These are phyloP conservation scores for Sinosuthora webbiana DNA, from an alignment of 2,113 vertebrate species.

Conservation along the genomic window DNA sequence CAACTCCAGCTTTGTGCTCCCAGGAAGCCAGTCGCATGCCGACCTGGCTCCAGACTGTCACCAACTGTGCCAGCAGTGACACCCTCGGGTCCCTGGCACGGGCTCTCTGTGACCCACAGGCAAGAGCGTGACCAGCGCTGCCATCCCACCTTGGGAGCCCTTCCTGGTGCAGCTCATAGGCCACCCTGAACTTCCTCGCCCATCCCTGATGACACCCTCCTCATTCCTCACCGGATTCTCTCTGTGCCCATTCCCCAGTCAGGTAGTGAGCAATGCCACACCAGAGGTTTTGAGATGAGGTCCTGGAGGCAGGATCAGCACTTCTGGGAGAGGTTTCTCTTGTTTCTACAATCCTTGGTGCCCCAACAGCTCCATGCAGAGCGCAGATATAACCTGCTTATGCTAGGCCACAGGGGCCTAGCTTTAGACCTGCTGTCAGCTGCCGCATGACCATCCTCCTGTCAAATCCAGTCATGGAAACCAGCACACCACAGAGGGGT, in stretches of 20 bases:
- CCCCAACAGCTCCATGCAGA: neutral
- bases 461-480: neutral
- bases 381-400: fast-evolving
- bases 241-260: neutral
- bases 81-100: fast-evolving
- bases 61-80: neutral
- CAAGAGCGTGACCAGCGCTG: fast-evolving
- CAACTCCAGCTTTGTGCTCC: neutral
- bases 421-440: neutral
- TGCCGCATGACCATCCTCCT: neutral
- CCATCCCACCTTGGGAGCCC: neutral
- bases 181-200: neutral
- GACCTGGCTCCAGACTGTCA: neutral
- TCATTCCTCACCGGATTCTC: neutral
- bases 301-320: neutral
- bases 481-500: neutral
- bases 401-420: neutral
- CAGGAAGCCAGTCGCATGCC: neutral
- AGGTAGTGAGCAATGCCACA: neutral
- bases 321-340: neutral
- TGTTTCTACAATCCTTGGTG: neutral
- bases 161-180: neutral
- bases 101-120: fast-evolving
- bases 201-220: neutral
- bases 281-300: neutral